Percentiles rank a stretch among this genome's conserved stretches.
Conservation (phyloP, 2,888 invertebrate species). For the Diplolepis rosae region DNA sequence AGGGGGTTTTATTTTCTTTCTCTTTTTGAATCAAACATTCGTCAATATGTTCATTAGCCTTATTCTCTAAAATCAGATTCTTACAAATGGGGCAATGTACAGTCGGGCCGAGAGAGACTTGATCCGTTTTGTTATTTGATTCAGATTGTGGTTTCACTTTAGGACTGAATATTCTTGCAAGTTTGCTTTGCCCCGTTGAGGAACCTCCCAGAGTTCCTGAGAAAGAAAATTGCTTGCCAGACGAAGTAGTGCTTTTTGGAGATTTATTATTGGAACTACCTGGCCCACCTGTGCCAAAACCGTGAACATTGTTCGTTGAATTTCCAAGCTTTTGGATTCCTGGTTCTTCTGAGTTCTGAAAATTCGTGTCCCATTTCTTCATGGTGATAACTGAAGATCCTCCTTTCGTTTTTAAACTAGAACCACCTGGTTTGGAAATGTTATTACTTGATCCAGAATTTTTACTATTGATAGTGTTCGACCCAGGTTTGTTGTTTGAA, state of each 20-base stretch:
- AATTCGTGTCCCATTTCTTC: conserved; percentile 12
- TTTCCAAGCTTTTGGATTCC: conserved; percentile 61
- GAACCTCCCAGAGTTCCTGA: conserved; percentile 63
- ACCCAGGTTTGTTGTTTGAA: conserved; percentile 1
- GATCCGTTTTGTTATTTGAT: conserved; percentile 12
- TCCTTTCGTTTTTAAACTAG: conserved; percentile 1
- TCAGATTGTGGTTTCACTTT: not conserved
- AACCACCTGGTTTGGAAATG: conserved; percentile 32
- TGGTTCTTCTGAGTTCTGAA: not conserved
- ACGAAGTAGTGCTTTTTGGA: conserved; percentile 32
- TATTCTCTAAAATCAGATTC: conserved; percentile 27
- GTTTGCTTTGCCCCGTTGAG: conserved; percentile 59
- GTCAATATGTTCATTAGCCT: conserved; percentile 34
- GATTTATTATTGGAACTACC: conserved; percentile 34
- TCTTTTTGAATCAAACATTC: not conserved
- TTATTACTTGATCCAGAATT: too few species aligned
- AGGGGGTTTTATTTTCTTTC: not conserved
- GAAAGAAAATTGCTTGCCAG: conserved; percentile 44
- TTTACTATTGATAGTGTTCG: too few species aligned
- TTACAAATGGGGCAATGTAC: conserved; percentile 73
- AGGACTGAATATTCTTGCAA: conserved; percentile 50
- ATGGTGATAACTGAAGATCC: conserved; percentile 8
- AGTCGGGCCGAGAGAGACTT: not conserved
- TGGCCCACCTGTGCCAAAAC: conserved; percentile 63
- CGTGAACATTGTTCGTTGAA: conserved; percentile 60